A percentile compares a stretch with the other conserved stretches of the same genome.
Conservation (phyloP, 2,888 invertebrate species). For the Aporophyla lueneburgensis region DNA sequence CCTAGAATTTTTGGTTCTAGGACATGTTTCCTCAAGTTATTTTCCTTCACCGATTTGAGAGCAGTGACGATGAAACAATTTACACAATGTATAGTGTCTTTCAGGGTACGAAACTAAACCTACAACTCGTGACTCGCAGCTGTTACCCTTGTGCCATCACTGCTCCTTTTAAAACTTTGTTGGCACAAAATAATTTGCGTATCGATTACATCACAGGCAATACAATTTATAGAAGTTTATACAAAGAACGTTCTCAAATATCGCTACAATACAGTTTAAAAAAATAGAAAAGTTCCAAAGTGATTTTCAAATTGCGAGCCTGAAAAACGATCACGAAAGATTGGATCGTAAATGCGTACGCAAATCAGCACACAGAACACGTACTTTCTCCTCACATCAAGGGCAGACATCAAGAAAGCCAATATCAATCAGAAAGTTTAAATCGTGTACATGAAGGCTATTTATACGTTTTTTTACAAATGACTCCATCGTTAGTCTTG, state of each 20-base stretch:
- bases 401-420: conserved; percentile 11
- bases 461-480: neutral
- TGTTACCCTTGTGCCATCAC: too few relatives aligned
- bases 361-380: conserved; percentile 4
- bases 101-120: too few relatives aligned
- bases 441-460: neutral
- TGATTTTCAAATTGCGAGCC: neutral
- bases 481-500: too few relatives aligned
- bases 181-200: neutral
- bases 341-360: neutral
- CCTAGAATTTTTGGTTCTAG: too few relatives aligned
- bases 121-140: too few relatives aligned
- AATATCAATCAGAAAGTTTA: conserved; percentile 1
- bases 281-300: neutral
- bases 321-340: conserved; percentile 1
- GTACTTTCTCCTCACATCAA: conserved; percentile 4
- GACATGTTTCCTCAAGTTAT: too few relatives aligned
- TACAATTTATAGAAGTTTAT: neutral
- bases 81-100: too few relatives aligned
- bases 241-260: neutral
- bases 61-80: too few relatives aligned
- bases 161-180: too few relatives aligned
- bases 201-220: neutral
- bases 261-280: neutral
- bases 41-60: too few relatives aligned